A percentile compares a stretch with the other conserved stretches of the same genome.
These are phyloP conservation scores for Mimachlamys varia DNA, from an alignment of 2,888 invertebrate species.

Conservation along the genomic window DNA sequence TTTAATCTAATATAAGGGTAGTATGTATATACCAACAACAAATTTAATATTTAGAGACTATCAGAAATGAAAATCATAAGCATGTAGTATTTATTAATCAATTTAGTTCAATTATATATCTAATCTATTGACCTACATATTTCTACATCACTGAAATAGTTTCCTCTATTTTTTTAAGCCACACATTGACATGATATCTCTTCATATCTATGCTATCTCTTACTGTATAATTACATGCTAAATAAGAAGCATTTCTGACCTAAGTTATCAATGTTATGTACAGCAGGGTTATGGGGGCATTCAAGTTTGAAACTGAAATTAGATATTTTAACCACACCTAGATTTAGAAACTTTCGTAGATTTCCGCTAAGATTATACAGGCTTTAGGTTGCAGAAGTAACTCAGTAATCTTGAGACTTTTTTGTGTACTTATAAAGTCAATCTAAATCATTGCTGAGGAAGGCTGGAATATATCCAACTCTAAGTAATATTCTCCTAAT, in stretches of 20 bases:
- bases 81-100: no score
- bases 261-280: background rate
- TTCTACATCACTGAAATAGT: background rate
- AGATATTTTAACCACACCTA: background rate
- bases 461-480: no score
- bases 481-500: no score
- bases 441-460: no score
- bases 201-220: background rate
- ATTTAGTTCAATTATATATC: background rate
- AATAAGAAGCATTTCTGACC: background rate
- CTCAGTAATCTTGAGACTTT: no score
- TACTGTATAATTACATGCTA: background rate
- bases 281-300: background rate
- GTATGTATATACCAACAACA: no score
- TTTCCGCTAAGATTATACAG: background rate
- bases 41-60: no score
- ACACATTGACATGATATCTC: background rate
- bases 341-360: background rate
- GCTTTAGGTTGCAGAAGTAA: no score
- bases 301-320: background rate
- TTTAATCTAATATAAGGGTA: no score
- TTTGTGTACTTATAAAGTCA: no score
- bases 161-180: background rate
- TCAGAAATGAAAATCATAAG: no score
- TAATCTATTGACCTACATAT: background rate